A percentile compares a stretch with the other conserved stretches of the same genome.
Evolutionary conservation across 2,113 vertebrate genomes (phyloP).

Genomic region (Sarotherodon lohbergeri): DNA sequence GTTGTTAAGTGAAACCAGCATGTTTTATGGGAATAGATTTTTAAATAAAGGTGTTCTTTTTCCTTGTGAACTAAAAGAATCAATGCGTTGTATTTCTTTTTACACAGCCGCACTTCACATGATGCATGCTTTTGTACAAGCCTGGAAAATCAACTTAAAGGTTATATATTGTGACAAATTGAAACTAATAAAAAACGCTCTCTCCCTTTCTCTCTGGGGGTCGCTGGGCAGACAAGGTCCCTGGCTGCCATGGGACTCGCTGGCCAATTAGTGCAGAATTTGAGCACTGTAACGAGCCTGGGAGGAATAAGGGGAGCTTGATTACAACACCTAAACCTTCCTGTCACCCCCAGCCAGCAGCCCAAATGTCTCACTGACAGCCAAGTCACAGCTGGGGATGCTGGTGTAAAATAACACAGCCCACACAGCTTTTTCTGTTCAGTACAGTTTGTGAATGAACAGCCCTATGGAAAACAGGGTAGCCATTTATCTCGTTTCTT

Average conservation of each 20-base stretch:
- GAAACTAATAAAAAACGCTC: constrained; percentile 42
- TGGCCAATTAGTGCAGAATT: constrained; percentile 66
- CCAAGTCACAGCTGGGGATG: constrained; percentile 62
- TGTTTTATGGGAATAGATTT: neutral
- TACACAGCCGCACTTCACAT: neutral
- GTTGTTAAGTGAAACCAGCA: neutral
- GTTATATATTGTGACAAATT: constrained; percentile 45
- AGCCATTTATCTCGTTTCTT: neutral
- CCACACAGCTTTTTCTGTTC: constrained; percentile 41
- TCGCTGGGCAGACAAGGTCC: constrained; percentile 42
- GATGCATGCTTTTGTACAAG: neutral
- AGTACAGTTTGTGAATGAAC: constrained; percentile 11
- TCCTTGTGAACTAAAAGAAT: neutral
- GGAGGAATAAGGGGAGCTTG: constrained; percentile 60
- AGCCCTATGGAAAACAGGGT: neutral
- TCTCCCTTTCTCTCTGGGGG: constrained; percentile 24
- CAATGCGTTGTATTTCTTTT: neutral
- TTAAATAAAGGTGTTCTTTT: neutral
- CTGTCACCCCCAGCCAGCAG: constrained; percentile 49
- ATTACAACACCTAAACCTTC: constrained; percentile 72
- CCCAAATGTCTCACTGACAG: constrained; percentile 63
- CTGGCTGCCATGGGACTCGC: constrained; percentile 50
- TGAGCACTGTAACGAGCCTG: constrained; percentile 56
- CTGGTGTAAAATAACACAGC: neutral
- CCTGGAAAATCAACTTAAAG: constrained; percentile 22